phyloP scores from a whole-genome alignment of 2,113 vertebrate genomes.

The Platycercus adscitus region DNA sequence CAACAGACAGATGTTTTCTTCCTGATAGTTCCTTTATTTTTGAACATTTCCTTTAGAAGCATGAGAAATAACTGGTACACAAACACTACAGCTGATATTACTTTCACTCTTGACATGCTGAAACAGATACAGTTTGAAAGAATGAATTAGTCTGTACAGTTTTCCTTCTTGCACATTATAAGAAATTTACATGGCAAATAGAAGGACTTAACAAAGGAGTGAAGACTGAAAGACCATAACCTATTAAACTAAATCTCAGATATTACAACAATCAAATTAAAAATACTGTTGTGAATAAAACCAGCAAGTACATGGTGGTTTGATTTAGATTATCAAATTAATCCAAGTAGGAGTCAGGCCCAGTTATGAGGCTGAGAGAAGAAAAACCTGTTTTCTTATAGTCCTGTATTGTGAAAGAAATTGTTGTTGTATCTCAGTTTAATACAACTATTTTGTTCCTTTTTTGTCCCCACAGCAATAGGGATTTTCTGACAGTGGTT shows the following conservation, averaged over 20 bases:
- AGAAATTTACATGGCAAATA: neutral
- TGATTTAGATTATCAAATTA: constrained; percentile 26
- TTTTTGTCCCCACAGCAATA: neutral
- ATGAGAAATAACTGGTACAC: neutral
- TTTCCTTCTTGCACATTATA: constrained; percentile 5
- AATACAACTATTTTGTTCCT: neutral
- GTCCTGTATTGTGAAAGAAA: neutral
- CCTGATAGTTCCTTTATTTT: neutral
- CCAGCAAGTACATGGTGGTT: neutral
- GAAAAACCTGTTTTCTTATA: neutral
- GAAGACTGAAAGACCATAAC: constrained; percentile 1
- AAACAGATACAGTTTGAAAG: neutral
- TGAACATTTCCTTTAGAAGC: neutral
- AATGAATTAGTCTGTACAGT: neutral
- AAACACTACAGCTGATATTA: neutral
- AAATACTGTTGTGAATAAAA: neutral
- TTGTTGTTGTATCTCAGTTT: neutral
- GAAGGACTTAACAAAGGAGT: constrained; percentile 13
- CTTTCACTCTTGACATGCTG: neutral
- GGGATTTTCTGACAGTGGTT: neutral
- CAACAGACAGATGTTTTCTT: neutral
- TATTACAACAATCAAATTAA: neutral
- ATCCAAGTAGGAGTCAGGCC: neutral
- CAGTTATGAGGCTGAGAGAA: neutral
- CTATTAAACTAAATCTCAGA: constrained; percentile 13